phyloP scores from a whole-genome alignment of 2,888 invertebrate genomes.

The Meandrusa payeni region DNA sequence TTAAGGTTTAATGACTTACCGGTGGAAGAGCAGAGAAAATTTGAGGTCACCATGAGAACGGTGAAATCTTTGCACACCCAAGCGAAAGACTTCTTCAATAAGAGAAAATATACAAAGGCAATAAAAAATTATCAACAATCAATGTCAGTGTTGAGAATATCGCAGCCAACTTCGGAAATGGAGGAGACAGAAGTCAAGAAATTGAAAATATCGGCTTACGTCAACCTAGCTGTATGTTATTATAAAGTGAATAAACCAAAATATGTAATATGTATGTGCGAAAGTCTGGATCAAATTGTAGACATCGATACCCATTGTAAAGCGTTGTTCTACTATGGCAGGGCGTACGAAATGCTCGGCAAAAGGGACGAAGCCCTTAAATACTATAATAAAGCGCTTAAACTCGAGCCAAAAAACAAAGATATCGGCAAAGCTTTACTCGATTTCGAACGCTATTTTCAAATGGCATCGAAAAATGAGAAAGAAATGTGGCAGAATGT shows the following conservation, averaged over 20 bases:
- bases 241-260: constrained; percentile 59
- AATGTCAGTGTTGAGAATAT: constrained; percentile 46
- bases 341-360: constrained; percentile 52
- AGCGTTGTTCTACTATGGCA: constrained; percentile 58
- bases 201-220: constrained; percentile 48
- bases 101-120: constrained; percentile 45
- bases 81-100: constrained; percentile 51
- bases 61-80: constrained; percentile 51
- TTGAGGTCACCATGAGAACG: constrained; percentile 49
- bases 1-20: constrained; percentile 63
- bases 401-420: constrained; percentile 64
- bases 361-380: constrained; percentile 49
- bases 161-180: constrained; percentile 39
- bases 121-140: constrained; percentile 60
- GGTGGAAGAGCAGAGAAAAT: constrained; percentile 55
- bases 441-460: constrained; percentile 45
- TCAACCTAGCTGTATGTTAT: constrained; percentile 65
- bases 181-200: constrained; percentile 48
- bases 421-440: constrained; percentile 58
- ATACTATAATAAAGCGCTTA: constrained; percentile 62
- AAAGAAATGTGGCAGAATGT: constrained; percentile 61
- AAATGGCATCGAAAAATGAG: constrained; percentile 42
- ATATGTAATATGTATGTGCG: constrained; percentile 56
- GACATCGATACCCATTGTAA: constrained; percentile 61
- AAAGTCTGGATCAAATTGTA: constrained; percentile 50